These are phyloP conservation scores for Eudyptes chrysolophus DNA, from an alignment of 2,113 vertebrate genomes.

Conservation along the genomic window DNA sequence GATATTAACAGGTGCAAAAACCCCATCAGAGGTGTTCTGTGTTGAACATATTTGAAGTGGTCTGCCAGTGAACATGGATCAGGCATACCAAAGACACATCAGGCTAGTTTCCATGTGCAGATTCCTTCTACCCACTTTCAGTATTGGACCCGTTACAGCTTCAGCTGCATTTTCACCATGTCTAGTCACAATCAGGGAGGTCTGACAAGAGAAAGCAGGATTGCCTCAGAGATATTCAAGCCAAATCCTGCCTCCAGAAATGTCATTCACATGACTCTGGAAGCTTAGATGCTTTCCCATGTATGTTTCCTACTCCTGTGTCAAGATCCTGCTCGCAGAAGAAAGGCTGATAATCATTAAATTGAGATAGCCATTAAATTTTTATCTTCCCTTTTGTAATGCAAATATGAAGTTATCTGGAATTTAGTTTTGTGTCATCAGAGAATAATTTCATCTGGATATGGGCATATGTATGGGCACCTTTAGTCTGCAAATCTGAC, in stretches of 20 bases:
- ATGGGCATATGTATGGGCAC: neutral
- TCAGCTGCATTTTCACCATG: neutral
- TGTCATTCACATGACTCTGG: neutral
- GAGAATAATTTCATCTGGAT: neutral
- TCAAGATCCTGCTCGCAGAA: neutral
- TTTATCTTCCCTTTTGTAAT: neutral
- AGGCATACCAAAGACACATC: neutral
- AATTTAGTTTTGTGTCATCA: neutral
- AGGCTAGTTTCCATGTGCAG: neutral
- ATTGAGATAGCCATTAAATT: neutral
- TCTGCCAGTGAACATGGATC: neutral
- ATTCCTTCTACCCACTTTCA: neutral
- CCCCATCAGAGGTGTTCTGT: neutral
- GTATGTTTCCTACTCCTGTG: neutral
- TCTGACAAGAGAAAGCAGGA: neutral
- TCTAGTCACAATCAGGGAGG: accelerated
- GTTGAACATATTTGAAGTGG: neutral
- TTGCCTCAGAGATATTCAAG: neutral
- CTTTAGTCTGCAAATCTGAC: neutral
- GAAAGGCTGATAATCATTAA: neutral
- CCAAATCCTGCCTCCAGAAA: neutral
- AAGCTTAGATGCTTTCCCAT: neutral
- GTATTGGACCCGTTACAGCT: neutral
- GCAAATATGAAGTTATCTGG: neutral
- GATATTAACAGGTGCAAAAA: neutral